Conservation (phyloP, 2,888 invertebrate genomes). For the Rhabditoides inermis region DNA sequence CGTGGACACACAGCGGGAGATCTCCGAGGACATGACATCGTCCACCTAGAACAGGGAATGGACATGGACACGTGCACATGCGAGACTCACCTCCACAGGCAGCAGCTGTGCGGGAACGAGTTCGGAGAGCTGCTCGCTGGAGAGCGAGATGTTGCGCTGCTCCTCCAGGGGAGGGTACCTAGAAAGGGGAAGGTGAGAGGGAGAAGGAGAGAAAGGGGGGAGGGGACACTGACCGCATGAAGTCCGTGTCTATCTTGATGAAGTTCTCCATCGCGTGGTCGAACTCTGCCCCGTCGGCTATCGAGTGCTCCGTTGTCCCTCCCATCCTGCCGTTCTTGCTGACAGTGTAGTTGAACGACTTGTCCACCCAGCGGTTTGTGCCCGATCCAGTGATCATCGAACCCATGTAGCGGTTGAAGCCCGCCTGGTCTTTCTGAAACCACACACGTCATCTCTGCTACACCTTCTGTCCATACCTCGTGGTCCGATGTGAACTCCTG, state of each 20-base stretch:
- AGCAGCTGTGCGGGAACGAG: too few relatives aligned
- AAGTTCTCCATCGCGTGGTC: constrained; percentile 47
- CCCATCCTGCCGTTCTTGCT: constrained; percentile 35
- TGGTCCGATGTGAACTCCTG: too few relatives aligned
- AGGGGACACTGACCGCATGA: constrained; percentile 14
- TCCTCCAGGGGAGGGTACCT: constrained; percentile 21
- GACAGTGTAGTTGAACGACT: constrained; percentile 40
- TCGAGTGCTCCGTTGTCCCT: constrained; percentile 41
- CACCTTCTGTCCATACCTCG: too few relatives aligned
- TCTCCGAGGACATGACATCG: constrained; percentile 17
- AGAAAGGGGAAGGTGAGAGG: too few relatives aligned
- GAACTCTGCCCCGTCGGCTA: constrained; percentile 44
- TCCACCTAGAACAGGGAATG: too few relatives aligned
- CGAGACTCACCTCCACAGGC: too few relatives aligned
- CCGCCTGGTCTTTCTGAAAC: constrained; percentile 26
- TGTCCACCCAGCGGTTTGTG: constrained; percentile 43
- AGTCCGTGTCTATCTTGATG: constrained; percentile 27
- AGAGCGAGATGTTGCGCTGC: too few relatives aligned
- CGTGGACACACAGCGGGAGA: constrained; percentile 15
- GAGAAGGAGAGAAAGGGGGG: too few relatives aligned
- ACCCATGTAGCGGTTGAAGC: constrained; percentile 27
- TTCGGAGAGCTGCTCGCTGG: too few relatives aligned
- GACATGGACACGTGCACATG: too few relatives aligned
- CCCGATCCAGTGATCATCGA: constrained; percentile 40
- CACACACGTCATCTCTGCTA: too few relatives aligned